Percentiles rank a stretch among this genome's conserved stretches.
These are phyloP conservation scores for Anas platyrhynchos DNA, from an alignment of 2,113 vertebrate genomes.

Conservation along the genomic window DNA sequence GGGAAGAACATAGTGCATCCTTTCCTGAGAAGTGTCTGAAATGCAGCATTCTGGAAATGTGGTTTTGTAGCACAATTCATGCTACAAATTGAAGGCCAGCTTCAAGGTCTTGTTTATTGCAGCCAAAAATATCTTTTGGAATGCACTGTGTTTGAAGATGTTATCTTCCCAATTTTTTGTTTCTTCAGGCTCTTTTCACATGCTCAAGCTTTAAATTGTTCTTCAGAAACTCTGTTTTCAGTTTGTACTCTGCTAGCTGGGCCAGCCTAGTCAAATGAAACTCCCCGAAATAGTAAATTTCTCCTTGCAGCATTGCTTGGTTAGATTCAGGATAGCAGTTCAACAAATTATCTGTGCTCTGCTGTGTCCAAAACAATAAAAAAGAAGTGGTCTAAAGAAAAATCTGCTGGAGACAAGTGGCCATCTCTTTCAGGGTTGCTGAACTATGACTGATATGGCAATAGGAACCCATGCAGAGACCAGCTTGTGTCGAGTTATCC, in stretches of 20 bases:
- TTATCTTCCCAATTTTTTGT: neutral
- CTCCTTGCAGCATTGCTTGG: neutral
- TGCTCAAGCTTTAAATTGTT: neutral
- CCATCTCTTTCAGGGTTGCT: neutral
- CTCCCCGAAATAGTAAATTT: neutral
- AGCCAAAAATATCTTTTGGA: neutral
- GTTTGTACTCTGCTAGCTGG: neutral
- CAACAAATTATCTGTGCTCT: neutral
- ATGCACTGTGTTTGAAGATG: neutral
- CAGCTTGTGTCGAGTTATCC: neutral
- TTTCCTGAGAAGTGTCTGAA: neutral
- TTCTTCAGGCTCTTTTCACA: neutral
- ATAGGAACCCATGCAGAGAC: neutral
- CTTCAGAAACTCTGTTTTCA: neutral
- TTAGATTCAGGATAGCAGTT: neutral
- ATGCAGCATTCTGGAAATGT: neutral
- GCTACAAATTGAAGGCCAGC: neutral
- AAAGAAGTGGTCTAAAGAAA: neutral
- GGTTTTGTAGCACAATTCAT: neutral
- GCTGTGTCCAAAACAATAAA: neutral
- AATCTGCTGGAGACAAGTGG: neutral
- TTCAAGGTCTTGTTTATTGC: neutral
- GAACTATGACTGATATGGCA: neutral
- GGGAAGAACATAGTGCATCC: rapidly evolving
- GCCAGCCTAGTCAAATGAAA: neutral